Conservation (phyloP, 2,888 invertebrate species). For the Archips crataeganus region DNA sequence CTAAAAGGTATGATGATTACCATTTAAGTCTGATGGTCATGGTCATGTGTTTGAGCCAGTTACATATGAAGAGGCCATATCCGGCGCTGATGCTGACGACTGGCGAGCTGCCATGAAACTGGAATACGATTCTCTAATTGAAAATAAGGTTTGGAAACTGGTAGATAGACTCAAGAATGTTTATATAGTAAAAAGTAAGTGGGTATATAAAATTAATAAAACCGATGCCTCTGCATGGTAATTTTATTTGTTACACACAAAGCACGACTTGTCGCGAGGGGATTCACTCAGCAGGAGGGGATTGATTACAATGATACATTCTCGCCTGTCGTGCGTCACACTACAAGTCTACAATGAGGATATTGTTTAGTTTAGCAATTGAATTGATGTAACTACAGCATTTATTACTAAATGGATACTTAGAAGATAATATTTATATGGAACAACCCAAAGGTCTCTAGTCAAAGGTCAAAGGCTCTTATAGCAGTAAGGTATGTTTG, state of each 20-base stretch:
- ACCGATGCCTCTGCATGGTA: constrained; percentile 1
- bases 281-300: too few relatives aligned
- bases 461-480: too few relatives aligned
- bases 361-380: too few relatives aligned
- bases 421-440: too few relatives aligned
- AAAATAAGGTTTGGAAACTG: constrained; percentile 10
- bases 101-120: constrained; percentile 6
- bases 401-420: too few relatives aligned
- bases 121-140: constrained; percentile 4
- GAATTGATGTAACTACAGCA: too few relatives aligned
- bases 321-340: too few relatives aligned
- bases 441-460: too few relatives aligned
- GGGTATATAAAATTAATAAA: constrained; percentile 11
- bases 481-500: too few relatives aligned
- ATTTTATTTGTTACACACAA: constrained; percentile 4
- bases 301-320: too few relatives aligned
- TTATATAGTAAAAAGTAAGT: constrained; percentile 7
- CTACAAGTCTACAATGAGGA: too few relatives aligned
- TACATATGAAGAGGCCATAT: constrained; percentile 16
- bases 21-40: constrained; percentile 3
- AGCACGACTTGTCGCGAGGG: constrained; percentile 10
- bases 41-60: constrained; percentile 1
- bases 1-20: constrained; percentile 11
- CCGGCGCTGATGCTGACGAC: not conserved
- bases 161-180: constrained; percentile 10